Evolutionary conservation across 1,140 invertebrate genomes (phyloP), one percentile per base, ranked within the genome.

Genomic region (Drosophila kurseongensis): DNA sequence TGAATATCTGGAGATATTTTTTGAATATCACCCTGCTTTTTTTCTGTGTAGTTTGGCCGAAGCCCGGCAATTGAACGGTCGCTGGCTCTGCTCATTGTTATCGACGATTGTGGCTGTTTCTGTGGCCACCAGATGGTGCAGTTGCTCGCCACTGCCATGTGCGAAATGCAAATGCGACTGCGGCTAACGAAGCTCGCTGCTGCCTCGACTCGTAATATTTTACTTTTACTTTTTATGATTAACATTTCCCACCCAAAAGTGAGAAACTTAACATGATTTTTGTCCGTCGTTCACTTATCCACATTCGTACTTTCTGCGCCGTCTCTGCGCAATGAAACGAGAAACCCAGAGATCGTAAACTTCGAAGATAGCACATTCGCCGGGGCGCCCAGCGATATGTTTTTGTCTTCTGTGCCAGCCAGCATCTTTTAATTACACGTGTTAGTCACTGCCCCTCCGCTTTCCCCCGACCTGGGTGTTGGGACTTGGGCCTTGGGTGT

Each of bases 201-300:
- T 56, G 23, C 52, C 29, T 32, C 69, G 54, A 48, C 60, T 42
- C 56, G 57, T 80, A 83, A 88, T 88, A 88, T 89, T 88, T 89
- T 77, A 88, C 84, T 88, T 88, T 88, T 88, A 88, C 84, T 88
- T 88, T 85, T 88, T 78, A 67, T 80, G 84, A 84, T 88, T 84
- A 84, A 88, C 84, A 89, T 83, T 88, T 88, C 84, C 84, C 84
- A 88, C 84, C 84, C 84, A 84, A 88, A 89, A 80, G 59, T 69
- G 83, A 88, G 79, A 83, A 86, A 83, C 75, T 72, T 68, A 76
- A 88, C 83, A 86, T 88, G 83, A 79, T 66, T 66, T 73, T 77
- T 72, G 62, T 50, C 32, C 41, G 60, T 18, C 55, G 35, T 55
- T 63, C 38, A 27, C 69, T 62, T 47, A 56, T 62, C 56, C 63